Evolutionary conservation across 2,113 vertebrate genomes (phyloP), one percentile per base, ranked within the genome.

Genomic region (Seriola aureovittata): DNA sequence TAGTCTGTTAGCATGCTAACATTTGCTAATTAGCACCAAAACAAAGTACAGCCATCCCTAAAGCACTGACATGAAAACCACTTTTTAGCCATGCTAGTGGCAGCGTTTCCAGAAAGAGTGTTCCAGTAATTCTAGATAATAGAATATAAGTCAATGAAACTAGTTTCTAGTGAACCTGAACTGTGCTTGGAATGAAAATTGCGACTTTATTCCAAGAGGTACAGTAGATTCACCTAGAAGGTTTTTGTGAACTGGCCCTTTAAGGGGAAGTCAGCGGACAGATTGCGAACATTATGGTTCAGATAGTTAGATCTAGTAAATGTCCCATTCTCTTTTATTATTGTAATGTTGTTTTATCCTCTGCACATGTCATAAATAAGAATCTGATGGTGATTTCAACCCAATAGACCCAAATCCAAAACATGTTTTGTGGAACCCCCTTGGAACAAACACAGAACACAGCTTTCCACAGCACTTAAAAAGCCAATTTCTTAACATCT

Each of bases 371-470:
- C 63, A 68, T 16, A 19, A 80, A 76, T 78, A 50, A 57, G 40
- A 67, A 44, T 87, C 38, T 69, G n/a, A 81, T 75, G 16, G 62
- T 38, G 13, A 17, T 82, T 85, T 82, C 42, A 74, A 23, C 14
- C 21, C 44, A 59, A 42, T 14, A 25, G 60, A 59, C 63, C 85
- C 17, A 91, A 78, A 88, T 77, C 50, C 60, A 75, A 70, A 88
- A 78, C 54, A 86, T 80, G 75, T 75, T 89, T 90, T 76, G 66
- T 81, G 59, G 73, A 81, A 89, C 66, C 23, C 0, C 0, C 32
- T 78, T 72, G 13, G 63, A 82, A 8, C 55, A 72, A 69, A 90
- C 46, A 86, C 38, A 84, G 76, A 64, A 66, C 64, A 0, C 42
- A 77, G 32, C n/a, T 76, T 44, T 86, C 58, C 63, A n/a, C 38